Conservation (phyloP, 1,140 invertebrate species). For the Yoshiicerus persimilis region DNA sequence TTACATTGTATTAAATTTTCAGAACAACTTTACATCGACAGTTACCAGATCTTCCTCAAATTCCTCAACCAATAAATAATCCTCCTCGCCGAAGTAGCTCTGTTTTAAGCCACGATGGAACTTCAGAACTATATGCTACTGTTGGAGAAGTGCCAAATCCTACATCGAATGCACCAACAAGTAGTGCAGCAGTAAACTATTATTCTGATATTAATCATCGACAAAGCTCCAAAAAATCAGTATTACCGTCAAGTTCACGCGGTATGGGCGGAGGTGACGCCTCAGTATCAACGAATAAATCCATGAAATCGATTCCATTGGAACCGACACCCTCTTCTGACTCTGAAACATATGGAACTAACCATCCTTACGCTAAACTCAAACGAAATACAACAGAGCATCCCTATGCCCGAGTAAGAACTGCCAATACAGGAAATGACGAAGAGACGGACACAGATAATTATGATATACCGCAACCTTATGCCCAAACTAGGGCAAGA, state of each 20-base stretch:
- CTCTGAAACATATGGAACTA: slow-evolving; percentile 41
- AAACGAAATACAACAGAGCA: slow-evolving; percentile 37
- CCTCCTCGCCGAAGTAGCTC: slow-evolving; percentile 37
- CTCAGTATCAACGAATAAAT: not conserved
- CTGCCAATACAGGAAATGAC: slow-evolving; percentile 17
- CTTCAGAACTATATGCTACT: slow-evolving; percentile 46
- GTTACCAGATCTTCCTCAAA: slow-evolving; percentile 39
- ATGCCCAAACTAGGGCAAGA: slow-evolving; percentile 32
- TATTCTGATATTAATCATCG: slow-evolving; percentile 22
- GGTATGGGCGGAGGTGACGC: not conserved
- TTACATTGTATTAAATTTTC: not conserved
- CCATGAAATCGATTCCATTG: not conserved
- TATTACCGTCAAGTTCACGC: not conserved
- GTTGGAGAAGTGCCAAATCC: slow-evolving; percentile 39
- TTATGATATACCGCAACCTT: slow-evolving; percentile 44
- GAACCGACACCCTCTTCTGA: slow-evolving; percentile 40
- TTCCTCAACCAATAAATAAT: slow-evolving; percentile 13
- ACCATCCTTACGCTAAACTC: slow-evolving; percentile 46
- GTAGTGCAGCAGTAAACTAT: not conserved
- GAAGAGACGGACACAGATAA: slow-evolving; percentile 48
- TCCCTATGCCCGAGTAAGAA: slow-evolving; percentile 40
- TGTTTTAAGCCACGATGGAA: slow-evolving; percentile 45
- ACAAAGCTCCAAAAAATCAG: not conserved
- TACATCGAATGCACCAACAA: not conserved
- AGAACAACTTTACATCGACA: slow-evolving; percentile 30